Evolutionary conservation across 2,888 invertebrate genomes (phyloP).

Genomic region (Leptinotarsa peninsularis): DNA sequence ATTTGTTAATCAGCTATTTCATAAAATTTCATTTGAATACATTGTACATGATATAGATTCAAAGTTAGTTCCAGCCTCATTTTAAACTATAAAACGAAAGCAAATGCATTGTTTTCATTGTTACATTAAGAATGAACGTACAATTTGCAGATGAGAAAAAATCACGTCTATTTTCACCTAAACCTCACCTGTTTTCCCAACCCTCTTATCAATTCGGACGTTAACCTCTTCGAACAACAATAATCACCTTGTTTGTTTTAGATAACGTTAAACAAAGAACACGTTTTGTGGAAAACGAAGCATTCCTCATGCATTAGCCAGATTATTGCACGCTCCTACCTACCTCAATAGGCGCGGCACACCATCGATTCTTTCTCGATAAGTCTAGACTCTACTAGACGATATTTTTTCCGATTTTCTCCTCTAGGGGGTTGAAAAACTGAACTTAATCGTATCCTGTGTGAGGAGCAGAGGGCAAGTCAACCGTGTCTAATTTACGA

Average conservation of each 20-base stretch:
- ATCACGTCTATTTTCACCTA: too few relatives aligned
- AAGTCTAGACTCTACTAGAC: slow-evolving; percentile 13
- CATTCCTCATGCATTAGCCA: slow-evolving; percentile 8
- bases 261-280: slow-evolving; percentile 10
- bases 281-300: slow-evolving; percentile 1
- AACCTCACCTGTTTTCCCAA: background rate
- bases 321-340: background rate
- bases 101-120: too few relatives aligned
- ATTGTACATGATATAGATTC: too few relatives aligned
- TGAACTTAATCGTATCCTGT: background rate
- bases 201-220: background rate
- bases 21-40: too few relatives aligned
- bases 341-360: slow-evolving; percentile 18
- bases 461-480: background rate
- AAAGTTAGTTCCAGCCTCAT: too few relatives aligned
- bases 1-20: too few relatives aligned
- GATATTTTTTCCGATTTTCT: background rate
- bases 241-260: background rate
- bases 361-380: slow-evolving; percentile 6
- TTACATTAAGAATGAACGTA: too few relatives aligned
- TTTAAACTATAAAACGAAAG: too few relatives aligned
- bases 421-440: background rate
- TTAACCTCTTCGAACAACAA: slow-evolving; percentile 5
- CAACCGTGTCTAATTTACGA: background rate
- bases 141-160: too few relatives aligned